Conservation (phyloP, 2,113 vertebrate species). For the Mesocricetus auratus region DNA sequence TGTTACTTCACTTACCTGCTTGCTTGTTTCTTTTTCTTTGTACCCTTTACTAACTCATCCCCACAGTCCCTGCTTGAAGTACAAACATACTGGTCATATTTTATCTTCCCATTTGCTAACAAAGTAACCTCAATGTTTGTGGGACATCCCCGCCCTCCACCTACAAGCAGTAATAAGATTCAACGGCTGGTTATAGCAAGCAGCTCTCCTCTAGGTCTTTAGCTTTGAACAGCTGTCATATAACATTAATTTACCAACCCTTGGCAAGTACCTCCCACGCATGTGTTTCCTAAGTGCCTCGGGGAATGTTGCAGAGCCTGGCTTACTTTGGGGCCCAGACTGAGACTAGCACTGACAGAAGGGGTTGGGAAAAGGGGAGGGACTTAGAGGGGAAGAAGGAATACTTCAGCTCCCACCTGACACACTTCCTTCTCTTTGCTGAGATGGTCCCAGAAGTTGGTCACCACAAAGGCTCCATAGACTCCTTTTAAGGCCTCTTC, state of each 20-base stretch:
- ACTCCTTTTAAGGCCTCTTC: slow-evolving; percentile 56
- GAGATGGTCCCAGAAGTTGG: slow-evolving; percentile 71
- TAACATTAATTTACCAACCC: background rate
- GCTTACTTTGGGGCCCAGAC: background rate
- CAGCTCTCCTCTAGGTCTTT: background rate
- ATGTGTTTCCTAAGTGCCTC: background rate
- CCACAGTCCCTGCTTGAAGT: background rate
- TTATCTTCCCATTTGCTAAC: background rate
- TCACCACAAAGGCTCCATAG: slow-evolving; percentile 76
- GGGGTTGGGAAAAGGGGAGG: background rate
- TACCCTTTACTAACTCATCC: background rate
- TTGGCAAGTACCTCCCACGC: background rate
- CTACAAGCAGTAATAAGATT: background rate
- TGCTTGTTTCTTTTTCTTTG: slow-evolving; percentile 6
- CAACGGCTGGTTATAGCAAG: background rate
- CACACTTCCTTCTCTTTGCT: slow-evolving; percentile 71
- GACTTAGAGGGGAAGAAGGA: background rate
- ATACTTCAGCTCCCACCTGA: slow-evolving; percentile 56
- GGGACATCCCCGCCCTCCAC: background rate
- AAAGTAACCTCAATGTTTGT: background rate
- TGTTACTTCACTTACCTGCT: background rate
- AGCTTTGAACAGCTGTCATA: background rate
- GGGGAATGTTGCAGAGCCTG: background rate
- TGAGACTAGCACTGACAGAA: background rate
- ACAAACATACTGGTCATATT: background rate